Percentiles rank a stretch among this genome's conserved stretches.
These are phyloP conservation scores for Parus major DNA, from an alignment of 2,113 vertebrate species.

Conservation along the genomic window DNA sequence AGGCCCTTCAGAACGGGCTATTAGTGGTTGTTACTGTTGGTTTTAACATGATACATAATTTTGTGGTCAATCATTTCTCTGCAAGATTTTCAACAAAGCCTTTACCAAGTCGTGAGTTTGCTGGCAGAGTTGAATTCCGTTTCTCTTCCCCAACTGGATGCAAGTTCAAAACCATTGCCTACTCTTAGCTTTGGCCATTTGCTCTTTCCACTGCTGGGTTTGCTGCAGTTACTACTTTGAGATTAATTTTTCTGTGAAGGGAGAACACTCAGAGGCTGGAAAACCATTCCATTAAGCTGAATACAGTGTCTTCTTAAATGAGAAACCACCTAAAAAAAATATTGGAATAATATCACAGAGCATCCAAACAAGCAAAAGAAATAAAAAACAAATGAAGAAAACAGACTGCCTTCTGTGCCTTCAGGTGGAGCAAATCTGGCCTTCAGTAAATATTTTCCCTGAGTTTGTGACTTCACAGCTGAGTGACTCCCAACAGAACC, in stretches of 20 bases:
- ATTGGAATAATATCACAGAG: conserved; percentile 10
- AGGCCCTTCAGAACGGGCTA: neutral
- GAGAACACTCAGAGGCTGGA: neutral
- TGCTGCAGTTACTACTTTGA: neutral
- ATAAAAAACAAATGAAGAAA: conserved; percentile 3
- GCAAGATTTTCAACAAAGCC: neutral
- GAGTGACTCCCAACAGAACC: neutral
- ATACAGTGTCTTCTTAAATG: neutral
- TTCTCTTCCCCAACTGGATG: neutral
- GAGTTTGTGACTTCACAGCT: conserved; percentile 5
- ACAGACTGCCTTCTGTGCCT: neutral
- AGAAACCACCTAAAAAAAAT: neutral
- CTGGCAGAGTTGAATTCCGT: neutral
- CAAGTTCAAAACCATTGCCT: neutral
- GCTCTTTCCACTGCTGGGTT: neutral
- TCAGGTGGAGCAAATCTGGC: conserved; percentile 29
- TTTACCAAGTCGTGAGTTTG: neutral
- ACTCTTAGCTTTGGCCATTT: neutral
- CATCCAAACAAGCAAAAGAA: conserved; percentile 34
- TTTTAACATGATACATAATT: neutral
- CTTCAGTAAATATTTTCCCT: neutral
- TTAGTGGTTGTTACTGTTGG: neutral
- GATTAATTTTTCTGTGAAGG: neutral
- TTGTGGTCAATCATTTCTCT: neutral
- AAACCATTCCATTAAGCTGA: neutral